Evolutionary conservation across 2,888 invertebrate genomes (phyloP).

Genomic region (Drosophila rubida): DNA sequence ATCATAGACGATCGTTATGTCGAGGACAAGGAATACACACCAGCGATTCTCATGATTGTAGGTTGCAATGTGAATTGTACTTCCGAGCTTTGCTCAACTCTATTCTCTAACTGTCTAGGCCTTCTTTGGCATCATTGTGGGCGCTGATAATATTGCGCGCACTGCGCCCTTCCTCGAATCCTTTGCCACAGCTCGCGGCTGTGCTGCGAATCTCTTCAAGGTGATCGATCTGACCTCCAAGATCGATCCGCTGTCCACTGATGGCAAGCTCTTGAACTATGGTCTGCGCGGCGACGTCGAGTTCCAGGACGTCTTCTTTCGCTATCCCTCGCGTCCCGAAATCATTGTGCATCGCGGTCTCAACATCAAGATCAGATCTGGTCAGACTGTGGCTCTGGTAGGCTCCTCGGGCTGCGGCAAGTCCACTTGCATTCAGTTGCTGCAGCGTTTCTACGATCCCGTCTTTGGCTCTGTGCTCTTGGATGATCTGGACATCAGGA

Average conservation of each 20-base stretch:
- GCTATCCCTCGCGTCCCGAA: slow-evolving; percentile 91
- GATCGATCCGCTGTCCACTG: slow-evolving; percentile 90
- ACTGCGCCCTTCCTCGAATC: slow-evolving; percentile 91
- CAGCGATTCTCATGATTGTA: slow-evolving; percentile 90
- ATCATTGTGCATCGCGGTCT: slow-evolving; percentile 90
- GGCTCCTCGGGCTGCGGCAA: slow-evolving; percentile 93
- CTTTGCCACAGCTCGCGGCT: slow-evolving; percentile 89
- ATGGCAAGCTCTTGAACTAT: slow-evolving; percentile 87
- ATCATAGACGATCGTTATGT: slow-evolving; percentile 88
- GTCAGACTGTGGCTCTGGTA: slow-evolving; percentile 90
- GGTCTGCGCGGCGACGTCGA: slow-evolving; percentile 88
- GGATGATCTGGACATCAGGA: slow-evolving; percentile 88
- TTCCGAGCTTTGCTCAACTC: neutral
- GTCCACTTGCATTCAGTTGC: slow-evolving; percentile 91
- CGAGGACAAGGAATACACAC: slow-evolving; percentile 88
- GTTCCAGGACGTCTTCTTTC: slow-evolving; percentile 90
- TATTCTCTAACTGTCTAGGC: slow-evolving; percentile 58
- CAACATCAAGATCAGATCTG: slow-evolving; percentile 87
- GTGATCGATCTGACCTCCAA: slow-evolving; percentile 90
- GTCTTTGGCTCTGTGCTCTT: slow-evolving; percentile 86
- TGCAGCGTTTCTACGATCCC: slow-evolving; percentile 92
- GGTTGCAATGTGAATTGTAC: slow-evolving; percentile 70
- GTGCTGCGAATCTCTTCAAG: slow-evolving; percentile 90
- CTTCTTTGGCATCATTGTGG: slow-evolving; percentile 91
- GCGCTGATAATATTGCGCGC: slow-evolving; percentile 91